Conservation (phyloP, 2,888 invertebrate genomes). For the Psylliodes chrysocephalus region DNA sequence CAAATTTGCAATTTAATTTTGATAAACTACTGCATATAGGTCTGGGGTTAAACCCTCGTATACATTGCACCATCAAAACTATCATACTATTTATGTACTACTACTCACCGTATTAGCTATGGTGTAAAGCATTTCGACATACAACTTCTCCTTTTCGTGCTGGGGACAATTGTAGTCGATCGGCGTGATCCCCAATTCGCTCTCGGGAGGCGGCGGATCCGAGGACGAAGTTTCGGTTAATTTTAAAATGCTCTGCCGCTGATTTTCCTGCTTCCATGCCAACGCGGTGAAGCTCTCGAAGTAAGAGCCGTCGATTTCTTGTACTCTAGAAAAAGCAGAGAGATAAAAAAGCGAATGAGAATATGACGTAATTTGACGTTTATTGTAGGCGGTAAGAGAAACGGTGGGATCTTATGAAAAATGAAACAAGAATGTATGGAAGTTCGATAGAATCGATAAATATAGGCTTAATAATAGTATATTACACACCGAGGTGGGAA, state of each 20-base stretch:
- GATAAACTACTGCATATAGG: no score
- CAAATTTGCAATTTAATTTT: no score
- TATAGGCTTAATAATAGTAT: no score
- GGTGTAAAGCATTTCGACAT: conserved; percentile 93
- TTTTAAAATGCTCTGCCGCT: conserved; percentile 80
- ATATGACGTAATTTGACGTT: neutral
- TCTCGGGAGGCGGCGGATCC: conserved; percentile 69
- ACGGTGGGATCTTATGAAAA: no score
- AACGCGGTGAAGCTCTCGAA: conserved; percentile 94
- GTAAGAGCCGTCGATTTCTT: conserved; percentile 93
- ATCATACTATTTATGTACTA: no score
- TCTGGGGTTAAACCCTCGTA: no score
- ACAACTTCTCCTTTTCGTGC: conserved; percentile 76
- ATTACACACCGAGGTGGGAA: no score
- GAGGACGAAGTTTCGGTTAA: conserved; percentile 73
- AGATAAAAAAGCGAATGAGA: neutral
- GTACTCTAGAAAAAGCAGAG: conserved; percentile 73
- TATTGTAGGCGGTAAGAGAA: neutral
- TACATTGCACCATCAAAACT: no score
- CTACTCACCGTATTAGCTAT: conserved; percentile 89
- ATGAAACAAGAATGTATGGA: no score
- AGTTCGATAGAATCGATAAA: no score
- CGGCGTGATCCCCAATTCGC: conserved; percentile 58
- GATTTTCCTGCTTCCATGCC: conserved; percentile 92
- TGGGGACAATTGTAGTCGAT: conserved; percentile 61